Evolutionary conservation across 2,797 vertebrate species (phyloP), one percentile per base, ranked within the genome.

Genomic region (Octomys mimax): DNA sequence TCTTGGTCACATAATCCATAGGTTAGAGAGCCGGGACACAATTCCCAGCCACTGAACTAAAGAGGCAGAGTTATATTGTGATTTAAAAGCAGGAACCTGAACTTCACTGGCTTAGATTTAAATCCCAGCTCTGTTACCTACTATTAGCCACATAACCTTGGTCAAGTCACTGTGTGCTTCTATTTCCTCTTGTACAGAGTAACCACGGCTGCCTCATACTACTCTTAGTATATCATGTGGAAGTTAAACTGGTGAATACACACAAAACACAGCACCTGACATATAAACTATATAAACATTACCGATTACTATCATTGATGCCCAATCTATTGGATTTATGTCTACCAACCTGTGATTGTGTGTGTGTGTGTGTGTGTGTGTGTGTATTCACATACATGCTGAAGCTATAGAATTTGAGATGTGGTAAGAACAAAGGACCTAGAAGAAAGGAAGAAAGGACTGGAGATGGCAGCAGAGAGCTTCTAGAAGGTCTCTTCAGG

Each of bases 381-480:
- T 62, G 52, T 59, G 52, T 22, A 3, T 31, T 16, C 61, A 10
- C 21, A 57, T n/a, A 10, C 33, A 24, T 62, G 22, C 42, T 39
- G 19, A 70, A 49, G n/a, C 68, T 61, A 70, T 78, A n/a, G 89
- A 85, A 49, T 62, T 66, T 87, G 36, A 9, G 21, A 46, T 54
- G 79, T 64, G 92, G 2, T 5, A 86, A 39, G 28, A 95, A 64
- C 64, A 80, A 24, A 95, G 42, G 46, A 24, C 49, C 49, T n/a
- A 89, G 33, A 82, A 11, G 26, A 6, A 59, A 54, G 36, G 64
- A 79, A 52, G 22, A 77, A 12, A 66, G 24, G 80, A 81, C 75
- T 91, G 87, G 73, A 97, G 89, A 85, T 92, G 93, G 94, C 71
- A 87, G 91, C 71, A 97, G 66, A 96, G 93, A 96, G 89, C 64